Conservation (phyloP, 1,140 invertebrate species). For the Hylyphantes graminicola region DNA sequence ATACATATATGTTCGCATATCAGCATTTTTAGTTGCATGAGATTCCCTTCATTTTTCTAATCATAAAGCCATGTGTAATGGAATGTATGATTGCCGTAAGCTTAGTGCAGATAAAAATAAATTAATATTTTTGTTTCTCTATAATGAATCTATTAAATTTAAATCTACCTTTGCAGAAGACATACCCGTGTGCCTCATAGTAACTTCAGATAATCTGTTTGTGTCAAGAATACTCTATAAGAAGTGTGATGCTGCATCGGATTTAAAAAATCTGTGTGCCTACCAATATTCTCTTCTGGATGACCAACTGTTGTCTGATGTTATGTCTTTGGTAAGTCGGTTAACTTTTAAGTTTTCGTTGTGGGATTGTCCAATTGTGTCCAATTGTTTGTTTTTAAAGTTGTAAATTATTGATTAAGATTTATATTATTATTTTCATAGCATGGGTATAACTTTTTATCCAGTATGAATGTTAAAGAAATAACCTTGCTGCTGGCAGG, state of each 20-base stretch:
- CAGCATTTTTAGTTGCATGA: too few relatives aligned
- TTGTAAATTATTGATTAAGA: background rate
- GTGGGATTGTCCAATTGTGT: slow-evolving; percentile 37
- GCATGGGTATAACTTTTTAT: too few relatives aligned
- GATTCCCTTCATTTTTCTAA: too few relatives aligned
- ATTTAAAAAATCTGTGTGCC: background rate
- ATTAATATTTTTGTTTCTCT: too few relatives aligned
- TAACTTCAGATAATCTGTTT: slow-evolving; percentile 32
- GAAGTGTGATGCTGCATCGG: slow-evolving; percentile 13
- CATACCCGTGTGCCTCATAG: slow-evolving; percentile 30
- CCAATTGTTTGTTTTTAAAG: background rate
- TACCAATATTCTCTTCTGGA: slow-evolving; percentile 29
- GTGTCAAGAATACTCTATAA: slow-evolving; percentile 33
- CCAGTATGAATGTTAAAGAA: background rate
- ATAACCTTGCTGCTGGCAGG: background rate
- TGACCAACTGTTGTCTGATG: slow-evolving; percentile 39
- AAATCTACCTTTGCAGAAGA: background rate
- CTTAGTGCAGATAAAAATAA: too few relatives aligned
- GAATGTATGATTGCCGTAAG: too few relatives aligned
- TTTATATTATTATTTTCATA: background rate
- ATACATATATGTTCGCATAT: too few relatives aligned
- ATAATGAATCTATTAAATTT: too few relatives aligned
- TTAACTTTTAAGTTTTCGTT: background rate
- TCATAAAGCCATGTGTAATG: too few relatives aligned
- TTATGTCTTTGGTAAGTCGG: slow-evolving; percentile 43